phyloP scores from a whole-genome alignment of 30 jellyfish, hydroid and myxozoan species.

The Hydra vulgaris region DNA sequence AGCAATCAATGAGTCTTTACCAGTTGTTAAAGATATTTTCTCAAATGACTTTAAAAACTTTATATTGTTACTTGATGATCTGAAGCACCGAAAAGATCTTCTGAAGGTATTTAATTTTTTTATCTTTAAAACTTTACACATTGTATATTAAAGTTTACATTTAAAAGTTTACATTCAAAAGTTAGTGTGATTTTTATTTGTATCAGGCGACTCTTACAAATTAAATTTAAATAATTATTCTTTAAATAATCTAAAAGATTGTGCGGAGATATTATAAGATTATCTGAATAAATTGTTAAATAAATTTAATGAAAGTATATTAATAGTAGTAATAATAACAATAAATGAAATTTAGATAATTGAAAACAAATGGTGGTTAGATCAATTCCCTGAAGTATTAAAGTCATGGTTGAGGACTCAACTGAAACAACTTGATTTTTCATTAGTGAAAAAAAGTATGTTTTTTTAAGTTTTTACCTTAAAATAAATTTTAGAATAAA shows the following conservation, averaged over 20 bases:
- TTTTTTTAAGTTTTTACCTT: too few relatives aligned
- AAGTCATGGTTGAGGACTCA: not conserved
- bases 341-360: not conserved
- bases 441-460: not conserved
- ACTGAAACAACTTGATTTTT: not conserved
- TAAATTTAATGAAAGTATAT: too few relatives aligned
- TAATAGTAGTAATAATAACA: too few relatives aligned
- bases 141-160: too few relatives aligned
- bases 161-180: too few relatives aligned
- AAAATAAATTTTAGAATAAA: not conserved
- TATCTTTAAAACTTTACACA: not conserved
- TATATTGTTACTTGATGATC: constrained; percentile 5
- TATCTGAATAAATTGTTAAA: too few relatives aligned
- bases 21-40: not conserved
- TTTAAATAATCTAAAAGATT: too few relatives aligned
- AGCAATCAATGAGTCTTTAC: not conserved
- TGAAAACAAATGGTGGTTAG: not conserved
- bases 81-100: constrained; percentile 4
- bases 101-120: constrained; percentile 2
- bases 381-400: not conserved
- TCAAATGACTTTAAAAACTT: not conserved
- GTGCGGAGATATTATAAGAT: too few relatives aligned
- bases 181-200: too few relatives aligned
- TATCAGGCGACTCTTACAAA: too few relatives aligned
- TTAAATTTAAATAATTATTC: too few relatives aligned